A percentile compares a stretch with the other conserved stretches of the same genome.
Conservation (phyloP, 2,797 vertebrate genomes). For the Pangasius mekongensis region DNA sequence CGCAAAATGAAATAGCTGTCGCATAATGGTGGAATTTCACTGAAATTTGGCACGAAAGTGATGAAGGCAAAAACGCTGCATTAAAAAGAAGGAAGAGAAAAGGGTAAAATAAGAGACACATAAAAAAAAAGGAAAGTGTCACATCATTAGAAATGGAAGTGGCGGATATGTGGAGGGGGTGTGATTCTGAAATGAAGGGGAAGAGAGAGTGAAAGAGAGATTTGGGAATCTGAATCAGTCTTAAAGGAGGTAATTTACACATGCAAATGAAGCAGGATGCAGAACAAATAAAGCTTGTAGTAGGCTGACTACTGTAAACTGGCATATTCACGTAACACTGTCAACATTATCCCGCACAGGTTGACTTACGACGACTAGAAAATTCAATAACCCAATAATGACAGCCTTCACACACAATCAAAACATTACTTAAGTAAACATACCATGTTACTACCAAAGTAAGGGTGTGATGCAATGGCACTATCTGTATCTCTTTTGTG, state of each 20-base stretch:
- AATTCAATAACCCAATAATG: conserved; percentile 8
- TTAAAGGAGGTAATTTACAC: conserved; percentile 33
- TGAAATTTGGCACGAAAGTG: conserved; percentile 66
- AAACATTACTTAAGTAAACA: not conserved
- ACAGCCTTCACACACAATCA: not conserved
- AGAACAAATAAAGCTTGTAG: conserved; percentile 23
- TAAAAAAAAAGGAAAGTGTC: conserved; percentile 75
- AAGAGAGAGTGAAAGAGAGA: conserved; percentile 27
- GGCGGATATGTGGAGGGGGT: conserved; percentile 68
- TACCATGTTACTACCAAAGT: not conserved
- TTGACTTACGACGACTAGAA: not conserved
- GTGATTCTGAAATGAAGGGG: conserved; percentile 65
- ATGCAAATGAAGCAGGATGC: conserved; percentile 30
- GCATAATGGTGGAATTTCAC: conserved; percentile 64
- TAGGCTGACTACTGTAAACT: conserved; percentile 28
- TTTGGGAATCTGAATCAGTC: conserved; percentile 20
- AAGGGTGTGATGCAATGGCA: not conserved
- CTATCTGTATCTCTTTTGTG: not conserved
- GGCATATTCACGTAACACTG: conserved; percentile 3
- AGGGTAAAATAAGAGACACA: conserved; percentile 44
- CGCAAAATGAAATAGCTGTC: conserved; percentile 79
- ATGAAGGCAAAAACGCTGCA: conserved; percentile 55
- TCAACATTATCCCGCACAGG: conserved; percentile 13
- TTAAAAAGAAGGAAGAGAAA: conserved; percentile 38
- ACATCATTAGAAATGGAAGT: conserved; percentile 82